Evolutionary conservation across 2,113 vertebrate genomes (phyloP), one percentile per base, ranked within the genome.

Genomic region (Tyto alba): DNA sequence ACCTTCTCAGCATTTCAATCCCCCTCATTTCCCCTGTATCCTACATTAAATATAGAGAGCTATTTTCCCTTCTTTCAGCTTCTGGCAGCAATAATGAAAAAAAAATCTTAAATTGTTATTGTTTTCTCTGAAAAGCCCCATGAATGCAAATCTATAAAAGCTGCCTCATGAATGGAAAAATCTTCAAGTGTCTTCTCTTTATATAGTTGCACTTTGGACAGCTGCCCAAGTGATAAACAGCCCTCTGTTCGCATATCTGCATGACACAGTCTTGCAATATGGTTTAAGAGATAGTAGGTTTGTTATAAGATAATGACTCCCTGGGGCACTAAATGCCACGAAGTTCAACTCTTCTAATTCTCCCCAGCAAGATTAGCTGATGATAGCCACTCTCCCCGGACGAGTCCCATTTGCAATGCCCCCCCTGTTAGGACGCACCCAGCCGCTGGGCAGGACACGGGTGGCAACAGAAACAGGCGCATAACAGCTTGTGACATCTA

Each of bases 151-250:
- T 95, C 86, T 94, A 79, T 84, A 84, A 90, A 96, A 96, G 27
- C 84, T 89, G 91, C 82, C 67, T 97, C 72, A 63, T 94, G 90
- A 97, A 95, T 76, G 79, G 90, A 93, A 95, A 96, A 95, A 95
- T 85, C 91, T 91, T 92, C 52, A 92, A 95, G 93, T 86, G 62
- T 93, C 78, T 94, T 96, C 85, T 95, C 79, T 96, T 96, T 85
- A 78, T 68, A 60, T 34, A 88, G 74, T 66, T 68, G 73, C 43
- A 79, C 83, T 95, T 94, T 97, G 95, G 93, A 94, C 96, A 96
- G 97, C 88, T 96, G 89, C 90, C 89, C 89, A 90, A 90, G 92
- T 90, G 96, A 97, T 97, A 93, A 97, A 95, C 83, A 93, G 92
- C 85, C 93, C 95, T 96, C 92, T 85, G 69, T 82, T 95, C 25